Conservation (phyloP, 2,797 vertebrate genomes). For the Clamator glandarius region DNA sequence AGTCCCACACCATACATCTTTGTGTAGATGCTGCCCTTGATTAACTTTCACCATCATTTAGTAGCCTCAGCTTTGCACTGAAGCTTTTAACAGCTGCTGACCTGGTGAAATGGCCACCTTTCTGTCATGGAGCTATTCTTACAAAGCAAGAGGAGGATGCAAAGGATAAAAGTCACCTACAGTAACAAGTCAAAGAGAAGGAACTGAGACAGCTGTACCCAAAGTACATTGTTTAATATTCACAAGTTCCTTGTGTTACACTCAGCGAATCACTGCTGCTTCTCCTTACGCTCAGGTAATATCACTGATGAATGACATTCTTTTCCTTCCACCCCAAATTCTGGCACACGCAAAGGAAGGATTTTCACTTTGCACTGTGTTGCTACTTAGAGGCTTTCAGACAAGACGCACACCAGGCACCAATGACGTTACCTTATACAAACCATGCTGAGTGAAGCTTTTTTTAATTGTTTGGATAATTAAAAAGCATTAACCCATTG, state of each 20-base stretch:
- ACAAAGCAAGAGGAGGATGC: background rate
- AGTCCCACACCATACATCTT: background rate
- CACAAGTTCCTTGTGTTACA: background rate
- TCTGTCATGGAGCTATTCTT: background rate
- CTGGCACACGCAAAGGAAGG: background rate
- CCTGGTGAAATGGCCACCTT: background rate
- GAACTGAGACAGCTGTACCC: background rate
- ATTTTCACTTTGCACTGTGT: background rate
- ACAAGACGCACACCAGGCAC: background rate
- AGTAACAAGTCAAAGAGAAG: background rate
- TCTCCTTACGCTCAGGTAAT: background rate
- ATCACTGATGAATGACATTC: background rate
- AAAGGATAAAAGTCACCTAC: background rate
- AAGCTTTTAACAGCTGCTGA: background rate
- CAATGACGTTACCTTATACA: background rate
- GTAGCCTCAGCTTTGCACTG: background rate
- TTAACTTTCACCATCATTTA: background rate
- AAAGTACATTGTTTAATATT: background rate
- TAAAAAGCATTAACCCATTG: background rate
- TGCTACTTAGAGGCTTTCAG: background rate
- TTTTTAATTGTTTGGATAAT: background rate
- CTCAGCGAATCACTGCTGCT: background rate
- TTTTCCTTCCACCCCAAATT: background rate
- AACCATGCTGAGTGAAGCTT: background rate
- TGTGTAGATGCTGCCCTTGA: background rate